A percentile compares a stretch with the other conserved stretches of the same genome.
phyloP scores from a whole-genome alignment of 2,113 vertebrate species.

The Platycercus adscitus region DNA sequence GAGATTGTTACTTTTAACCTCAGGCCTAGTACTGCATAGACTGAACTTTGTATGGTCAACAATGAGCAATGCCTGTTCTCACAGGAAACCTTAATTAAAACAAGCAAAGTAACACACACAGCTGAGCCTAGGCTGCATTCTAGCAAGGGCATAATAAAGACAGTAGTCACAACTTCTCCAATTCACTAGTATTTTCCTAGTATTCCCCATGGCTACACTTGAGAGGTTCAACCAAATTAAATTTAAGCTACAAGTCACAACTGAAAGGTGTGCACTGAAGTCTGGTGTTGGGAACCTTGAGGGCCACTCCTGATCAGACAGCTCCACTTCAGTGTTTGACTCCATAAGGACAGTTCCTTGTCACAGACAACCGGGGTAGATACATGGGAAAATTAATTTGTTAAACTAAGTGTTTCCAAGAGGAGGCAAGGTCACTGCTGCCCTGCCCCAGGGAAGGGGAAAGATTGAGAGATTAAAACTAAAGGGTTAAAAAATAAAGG shows the following conservation, averaged over 20 bases:
- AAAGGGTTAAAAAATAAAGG: constrained; percentile 76
- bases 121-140: background rate
- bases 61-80: constrained; percentile 22
- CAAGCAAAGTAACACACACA: constrained; percentile 1
- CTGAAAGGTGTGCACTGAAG: background rate
- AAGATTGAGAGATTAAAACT: constrained; percentile 67
- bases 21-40: constrained; percentile 10
- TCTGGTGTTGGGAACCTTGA: background rate
- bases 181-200: constrained; percentile 24
- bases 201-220: constrained; percentile 3
- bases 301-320: constrained; percentile 1
- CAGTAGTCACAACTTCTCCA: constrained; percentile 33
- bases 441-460: constrained; percentile 58
- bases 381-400: background rate
- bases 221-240: constrained; percentile 25
- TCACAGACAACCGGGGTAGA: background rate
- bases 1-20: background rate
- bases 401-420: constrained; percentile 36
- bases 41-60: background rate
- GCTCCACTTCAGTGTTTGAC: constrained; percentile 8
- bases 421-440: constrained; percentile 60
- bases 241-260: constrained; percentile 29
- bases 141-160: constrained; percentile 9
- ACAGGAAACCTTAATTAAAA: constrained; percentile 10
- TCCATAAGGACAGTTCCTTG: background rate